Conservation (phyloP, 2,888 invertebrate genomes). For the Molanna angustata region DNA sequence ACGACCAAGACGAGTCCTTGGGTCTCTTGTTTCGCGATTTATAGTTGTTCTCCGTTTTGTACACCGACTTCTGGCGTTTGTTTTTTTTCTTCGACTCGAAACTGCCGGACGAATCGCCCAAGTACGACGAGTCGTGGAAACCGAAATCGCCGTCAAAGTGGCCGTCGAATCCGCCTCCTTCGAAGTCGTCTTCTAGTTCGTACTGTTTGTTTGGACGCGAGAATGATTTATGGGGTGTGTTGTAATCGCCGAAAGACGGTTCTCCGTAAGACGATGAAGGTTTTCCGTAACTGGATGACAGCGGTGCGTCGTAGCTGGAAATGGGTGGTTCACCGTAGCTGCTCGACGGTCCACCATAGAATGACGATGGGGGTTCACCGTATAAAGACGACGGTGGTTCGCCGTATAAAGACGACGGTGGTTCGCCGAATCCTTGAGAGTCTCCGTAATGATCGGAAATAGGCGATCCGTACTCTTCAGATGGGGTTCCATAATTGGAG, state of each 20-base stretch:
- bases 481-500: conserved; percentile 21
- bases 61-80: conserved; percentile 2
- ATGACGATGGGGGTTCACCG: conserved; percentile 15
- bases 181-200: conserved; percentile 8
- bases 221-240: conserved; percentile 28
- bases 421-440: conserved; percentile 33
- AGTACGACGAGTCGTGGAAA: background rate
- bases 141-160: conserved; percentile 12
- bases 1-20: background rate
- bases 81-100: conserved; percentile 14
- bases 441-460: conserved; percentile 34
- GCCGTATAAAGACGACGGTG: conserved; percentile 34
- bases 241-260: conserved; percentile 36
- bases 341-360: conserved; percentile 21
- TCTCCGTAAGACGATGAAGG: conserved; percentile 35
- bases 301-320: conserved; percentile 29
- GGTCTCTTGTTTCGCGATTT: conserved; percentile 9
- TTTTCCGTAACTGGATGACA: conserved; percentile 20
- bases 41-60: too few species aligned
- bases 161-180: conserved; percentile 9
- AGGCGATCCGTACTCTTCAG: conserved; percentile 18
- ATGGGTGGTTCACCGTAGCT: conserved; percentile 21
- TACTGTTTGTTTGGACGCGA: conserved; percentile 13
- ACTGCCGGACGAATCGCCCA: background rate
- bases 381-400: conserved; percentile 30